Percentiles rank a stretch among this genome's conserved stretches.
Conservation (phyloP, 2,888 invertebrate genomes). For the Reticulitermes lucifugus region DNA sequence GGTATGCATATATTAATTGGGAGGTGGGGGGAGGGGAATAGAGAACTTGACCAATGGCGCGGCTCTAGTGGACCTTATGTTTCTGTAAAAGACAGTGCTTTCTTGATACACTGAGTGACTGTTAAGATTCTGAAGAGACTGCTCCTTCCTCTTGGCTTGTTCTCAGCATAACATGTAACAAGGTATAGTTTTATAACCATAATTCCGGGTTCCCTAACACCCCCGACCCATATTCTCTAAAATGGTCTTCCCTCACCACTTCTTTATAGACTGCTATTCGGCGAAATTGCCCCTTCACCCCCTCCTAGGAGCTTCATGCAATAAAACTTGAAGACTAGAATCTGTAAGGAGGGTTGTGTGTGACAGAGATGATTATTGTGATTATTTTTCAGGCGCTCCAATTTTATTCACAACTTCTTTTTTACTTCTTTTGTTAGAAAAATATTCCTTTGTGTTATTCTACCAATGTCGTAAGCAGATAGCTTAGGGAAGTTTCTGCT, state of each 20-base stretch:
- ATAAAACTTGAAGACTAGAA: conserved; percentile 42
- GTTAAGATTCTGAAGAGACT: no score
- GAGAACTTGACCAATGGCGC: no score
- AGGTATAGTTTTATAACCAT: conserved; percentile 42
- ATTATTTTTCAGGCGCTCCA: conserved; percentile 36
- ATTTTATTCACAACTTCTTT: conserved; percentile 22
- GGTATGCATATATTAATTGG: no score
- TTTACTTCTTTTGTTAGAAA: neutral
- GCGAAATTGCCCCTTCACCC: conserved; percentile 39
- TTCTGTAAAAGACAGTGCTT: no score
- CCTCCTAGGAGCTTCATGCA: conserved; percentile 8
- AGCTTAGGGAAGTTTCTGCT: neutral
- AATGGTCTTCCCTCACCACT: conserved; percentile 20
- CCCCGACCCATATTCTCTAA: conserved; percentile 42
- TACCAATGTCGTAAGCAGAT: neutral
- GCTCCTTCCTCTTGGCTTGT: neutral
- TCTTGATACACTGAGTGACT: no score
- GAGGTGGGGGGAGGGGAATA: no score
- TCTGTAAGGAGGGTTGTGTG: conserved; percentile 37
- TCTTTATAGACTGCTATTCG: conserved; percentile 43
- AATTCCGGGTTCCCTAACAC: neutral
- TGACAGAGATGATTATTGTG: conserved; percentile 36
- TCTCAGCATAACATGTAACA: conserved; percentile 30
- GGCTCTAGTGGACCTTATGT: no score
- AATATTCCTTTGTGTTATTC: conserved; percentile 13